Evolutionary conservation across 1,140 invertebrate species (phyloP).

Genomic region (Micrasema minimum): DNA sequence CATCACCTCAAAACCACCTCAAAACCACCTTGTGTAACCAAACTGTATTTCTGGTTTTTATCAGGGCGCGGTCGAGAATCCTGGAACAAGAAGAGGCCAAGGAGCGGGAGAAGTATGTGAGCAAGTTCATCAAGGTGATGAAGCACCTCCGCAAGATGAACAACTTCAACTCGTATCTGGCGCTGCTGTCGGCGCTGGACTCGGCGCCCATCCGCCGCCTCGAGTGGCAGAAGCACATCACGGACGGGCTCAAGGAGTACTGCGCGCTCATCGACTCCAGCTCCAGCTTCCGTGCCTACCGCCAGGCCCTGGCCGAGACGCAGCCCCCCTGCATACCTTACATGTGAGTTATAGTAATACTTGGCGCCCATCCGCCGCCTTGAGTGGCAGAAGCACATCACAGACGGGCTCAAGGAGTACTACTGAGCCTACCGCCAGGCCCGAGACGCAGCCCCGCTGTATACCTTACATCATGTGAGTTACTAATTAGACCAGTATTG

Average conservation of each 20-base stretch:
- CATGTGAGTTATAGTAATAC: constrained; percentile 90
- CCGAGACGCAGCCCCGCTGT: constrained; percentile 93
- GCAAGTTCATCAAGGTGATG: constrained; percentile 99
- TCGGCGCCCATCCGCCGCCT: constrained; percentile 94
- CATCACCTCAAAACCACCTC: no score
- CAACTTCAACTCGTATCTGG: constrained; percentile 99
- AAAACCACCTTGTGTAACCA: no score
- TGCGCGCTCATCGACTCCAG: constrained; percentile 96
- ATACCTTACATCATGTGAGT: constrained; percentile 96
- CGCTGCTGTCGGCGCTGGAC: constrained; percentile 94
- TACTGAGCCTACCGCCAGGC: constrained; percentile 94
- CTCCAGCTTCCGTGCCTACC: constrained; percentile 94
- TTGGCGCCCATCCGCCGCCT: constrained; percentile 94
- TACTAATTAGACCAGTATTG: no score
- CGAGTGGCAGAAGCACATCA: constrained; percentile 94
- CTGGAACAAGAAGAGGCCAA: constrained; percentile 82
- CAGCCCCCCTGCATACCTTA: constrained; percentile 98
- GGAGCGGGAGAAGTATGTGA: constrained; percentile 95
- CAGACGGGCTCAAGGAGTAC: constrained; percentile 93
- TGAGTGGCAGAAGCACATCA: constrained; percentile 94
- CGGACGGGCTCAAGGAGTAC: constrained; percentile 93
- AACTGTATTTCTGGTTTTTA: constrained; percentile 51
- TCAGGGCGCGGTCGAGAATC: constrained; percentile 75
- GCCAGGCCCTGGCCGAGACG: constrained; percentile 92
- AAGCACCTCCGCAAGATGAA: constrained; percentile 96